A percentile compares a stretch with the other conserved stretches of the same genome.
phyloP scores from a whole-genome alignment of 2,888 invertebrate genomes.

The Idaea straminata region DNA sequence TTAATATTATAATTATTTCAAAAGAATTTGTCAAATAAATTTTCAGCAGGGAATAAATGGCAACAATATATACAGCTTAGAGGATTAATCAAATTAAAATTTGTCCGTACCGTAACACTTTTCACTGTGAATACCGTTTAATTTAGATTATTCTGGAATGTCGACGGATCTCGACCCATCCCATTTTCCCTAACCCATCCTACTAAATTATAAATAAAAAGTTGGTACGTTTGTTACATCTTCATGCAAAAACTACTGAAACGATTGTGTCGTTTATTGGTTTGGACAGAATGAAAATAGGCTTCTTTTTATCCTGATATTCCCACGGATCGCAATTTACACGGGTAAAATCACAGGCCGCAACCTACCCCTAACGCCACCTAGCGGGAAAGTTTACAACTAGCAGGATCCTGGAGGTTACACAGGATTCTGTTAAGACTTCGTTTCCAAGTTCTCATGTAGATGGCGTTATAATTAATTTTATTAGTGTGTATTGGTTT shows the following conservation, averaged over 20 bases:
- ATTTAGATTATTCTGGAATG: neutral
- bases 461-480: slow-evolving; percentile 47
- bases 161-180: neutral
- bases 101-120: neutral
- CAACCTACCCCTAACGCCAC: slow-evolving; percentile 31
- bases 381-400: slow-evolving; percentile 32
- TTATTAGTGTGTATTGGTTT: too few relatives aligned
- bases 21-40: neutral
- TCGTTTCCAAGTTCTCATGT: slow-evolving; percentile 27
- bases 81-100: neutral
- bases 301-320: too few relatives aligned
- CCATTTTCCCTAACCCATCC: neutral
- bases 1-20: too few relatives aligned
- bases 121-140: neutral
- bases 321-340: too few relatives aligned
- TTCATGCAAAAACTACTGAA: too few relatives aligned
- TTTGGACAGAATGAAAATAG: too few relatives aligned
- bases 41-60: neutral
- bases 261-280: too few relatives aligned
- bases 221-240: too few relatives aligned
- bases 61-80: neutral
- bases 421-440: slow-evolving; percentile 17
- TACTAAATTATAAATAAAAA: neutral
- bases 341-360: too few relatives aligned
- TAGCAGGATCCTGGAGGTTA: slow-evolving; percentile 38